Evolutionary conservation across 2,113 vertebrate genomes (phyloP).

Genomic region (Empidonax traillii): DNA sequence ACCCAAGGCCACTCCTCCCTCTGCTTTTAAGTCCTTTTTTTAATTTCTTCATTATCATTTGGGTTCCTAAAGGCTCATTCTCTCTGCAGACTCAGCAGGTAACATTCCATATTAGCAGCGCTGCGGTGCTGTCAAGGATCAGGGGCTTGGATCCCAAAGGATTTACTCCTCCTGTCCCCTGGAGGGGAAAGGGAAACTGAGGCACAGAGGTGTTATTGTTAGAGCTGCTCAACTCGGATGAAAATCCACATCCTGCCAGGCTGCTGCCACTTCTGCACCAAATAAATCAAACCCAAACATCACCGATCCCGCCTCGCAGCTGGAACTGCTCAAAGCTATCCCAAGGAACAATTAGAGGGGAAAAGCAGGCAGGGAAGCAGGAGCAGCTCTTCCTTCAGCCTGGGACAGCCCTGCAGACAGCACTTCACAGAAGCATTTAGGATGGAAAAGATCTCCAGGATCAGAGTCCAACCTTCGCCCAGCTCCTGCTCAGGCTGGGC

Average conservation of each 20-base stretch:
- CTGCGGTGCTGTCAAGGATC: not conserved
- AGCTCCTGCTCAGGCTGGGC: not conserved
- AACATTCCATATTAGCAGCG: fast-evolving
- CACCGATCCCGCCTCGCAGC: fast-evolving
- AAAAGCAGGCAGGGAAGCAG: not conserved
- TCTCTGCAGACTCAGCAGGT: not conserved
- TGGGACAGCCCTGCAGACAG: fast-evolving
- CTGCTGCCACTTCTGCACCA: not conserved
- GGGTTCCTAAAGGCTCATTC: not conserved
- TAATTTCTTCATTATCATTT: not conserved
- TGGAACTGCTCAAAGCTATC: fast-evolving
- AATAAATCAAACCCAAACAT: not conserved
- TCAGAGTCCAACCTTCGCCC: not conserved
- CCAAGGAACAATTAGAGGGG: fast-evolving
- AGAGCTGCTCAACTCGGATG: not conserved
- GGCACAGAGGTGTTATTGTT: fast-evolving
- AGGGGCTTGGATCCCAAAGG: not conserved
- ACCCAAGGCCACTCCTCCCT: not conserved
- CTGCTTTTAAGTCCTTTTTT: not conserved
- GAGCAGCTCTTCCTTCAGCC: not conserved
- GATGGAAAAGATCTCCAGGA: not conserved
- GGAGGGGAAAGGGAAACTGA: not conserved
- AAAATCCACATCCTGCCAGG: not conserved
- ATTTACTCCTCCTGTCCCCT: not conserved
- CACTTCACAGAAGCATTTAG: not conserved